Evolutionary conservation across 92 coral and sea anemone genomes (phyloP).

Genomic region (Ricordea florida): DNA sequence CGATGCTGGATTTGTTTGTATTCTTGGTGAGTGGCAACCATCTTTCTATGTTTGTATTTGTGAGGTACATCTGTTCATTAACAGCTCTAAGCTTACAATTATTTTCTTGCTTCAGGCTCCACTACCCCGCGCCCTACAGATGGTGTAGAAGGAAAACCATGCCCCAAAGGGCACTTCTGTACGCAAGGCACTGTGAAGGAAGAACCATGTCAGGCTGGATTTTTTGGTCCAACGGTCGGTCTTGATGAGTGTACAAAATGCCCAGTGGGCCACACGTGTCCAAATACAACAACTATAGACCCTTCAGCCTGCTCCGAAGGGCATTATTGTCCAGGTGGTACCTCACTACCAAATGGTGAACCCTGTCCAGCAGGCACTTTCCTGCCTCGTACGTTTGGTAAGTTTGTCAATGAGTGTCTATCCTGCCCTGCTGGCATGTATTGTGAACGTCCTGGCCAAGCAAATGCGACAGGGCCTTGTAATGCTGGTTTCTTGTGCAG

Average conservation of each 20-base stretch:
- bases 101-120: conserved; percentile 65
- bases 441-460: conserved; percentile 72
- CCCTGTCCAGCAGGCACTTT: conserved; percentile 92
- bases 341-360: conserved; percentile 48
- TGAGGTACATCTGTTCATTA: background rate
- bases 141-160: conserved; percentile 77
- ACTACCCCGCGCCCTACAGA: conserved; percentile 86
- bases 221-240: conserved; percentile 64
- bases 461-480: conserved; percentile 75
- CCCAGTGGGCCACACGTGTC: conserved; percentile 80
- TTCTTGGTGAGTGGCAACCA: conserved; percentile 36
- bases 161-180: conserved; percentile 92
- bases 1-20: conserved; percentile 82
- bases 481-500: conserved; percentile 73
- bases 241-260: conserved; percentile 71
- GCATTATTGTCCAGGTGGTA: conserved; percentile 81
- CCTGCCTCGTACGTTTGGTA: conserved; percentile 50
- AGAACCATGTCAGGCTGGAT: conserved; percentile 74
- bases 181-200: conserved; percentile 70
- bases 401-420: conserved; percentile 78
- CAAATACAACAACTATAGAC: conserved; percentile 71
- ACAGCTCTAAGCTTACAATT: background rate
- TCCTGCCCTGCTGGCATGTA: conserved; percentile 75
- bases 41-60: background rate
- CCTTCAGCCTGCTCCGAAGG: conserved; percentile 83